Conservation (phyloP, 2,113 vertebrate genomes). For the Polyodon spathula region DNA sequence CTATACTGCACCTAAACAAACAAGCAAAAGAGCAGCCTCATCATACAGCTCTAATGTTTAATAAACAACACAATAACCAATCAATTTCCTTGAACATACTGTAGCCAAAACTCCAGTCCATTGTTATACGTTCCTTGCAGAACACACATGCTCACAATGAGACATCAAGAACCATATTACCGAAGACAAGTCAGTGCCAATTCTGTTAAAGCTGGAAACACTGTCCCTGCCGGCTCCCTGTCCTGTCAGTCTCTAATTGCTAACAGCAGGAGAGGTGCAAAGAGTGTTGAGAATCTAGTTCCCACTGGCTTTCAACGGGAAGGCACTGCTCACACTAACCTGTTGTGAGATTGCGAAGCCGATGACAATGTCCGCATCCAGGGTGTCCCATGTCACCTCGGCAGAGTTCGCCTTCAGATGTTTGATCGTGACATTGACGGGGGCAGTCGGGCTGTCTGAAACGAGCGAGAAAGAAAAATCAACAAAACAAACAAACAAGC, state of each 20-base stretch:
- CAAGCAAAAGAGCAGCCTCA: too few species aligned
- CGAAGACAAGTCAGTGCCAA: background rate
- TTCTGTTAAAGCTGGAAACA: background rate
- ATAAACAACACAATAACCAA: too few species aligned
- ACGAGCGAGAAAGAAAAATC: constrained; percentile 5
- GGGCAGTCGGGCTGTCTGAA: constrained; percentile 83
- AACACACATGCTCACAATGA: too few species aligned
- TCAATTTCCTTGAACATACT: too few species aligned
- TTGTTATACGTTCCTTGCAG: too few species aligned
- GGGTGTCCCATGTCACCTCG: constrained; percentile 87
- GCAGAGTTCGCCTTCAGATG: constrained; percentile 87
- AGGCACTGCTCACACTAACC: constrained; percentile 46
- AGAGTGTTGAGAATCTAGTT: background rate
- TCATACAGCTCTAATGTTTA: too few species aligned
- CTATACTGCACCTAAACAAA: too few species aligned
- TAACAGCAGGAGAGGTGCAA: background rate
- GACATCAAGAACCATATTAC: background rate
- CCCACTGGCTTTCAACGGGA: background rate
- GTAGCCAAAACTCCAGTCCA: too few species aligned
- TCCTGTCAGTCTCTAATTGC: background rate
- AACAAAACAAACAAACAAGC: constrained; percentile 16
- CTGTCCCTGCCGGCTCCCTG: background rate
- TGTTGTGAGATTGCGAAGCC: constrained; percentile 94
- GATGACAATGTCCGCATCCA: constrained; percentile 89
- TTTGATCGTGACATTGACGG: constrained; percentile 90